A percentile compares a stretch with the other conserved stretches of the same genome.
phyloP scores from a whole-genome alignment of 2,888 invertebrate species.

The Ferrisia virgata region DNA sequence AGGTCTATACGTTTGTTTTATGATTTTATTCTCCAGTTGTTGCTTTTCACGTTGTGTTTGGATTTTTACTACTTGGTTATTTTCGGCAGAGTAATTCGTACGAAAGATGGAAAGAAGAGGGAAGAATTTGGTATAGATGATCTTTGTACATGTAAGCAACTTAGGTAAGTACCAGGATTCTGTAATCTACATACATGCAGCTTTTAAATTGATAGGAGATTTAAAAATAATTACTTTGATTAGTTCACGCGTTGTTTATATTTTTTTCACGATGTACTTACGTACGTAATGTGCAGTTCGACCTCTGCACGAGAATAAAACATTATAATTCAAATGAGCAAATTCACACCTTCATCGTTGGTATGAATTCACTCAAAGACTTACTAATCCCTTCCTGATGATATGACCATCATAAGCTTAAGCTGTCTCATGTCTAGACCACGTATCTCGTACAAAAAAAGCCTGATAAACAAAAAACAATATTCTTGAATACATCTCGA shows the following conservation, averaged over 20 bases:
- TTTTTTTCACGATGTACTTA: neutral
- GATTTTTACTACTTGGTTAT: neutral
- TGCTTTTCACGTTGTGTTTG: too few species aligned
- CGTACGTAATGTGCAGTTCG: neutral
- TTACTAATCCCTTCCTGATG: neutral
- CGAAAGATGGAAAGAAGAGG: neutral
- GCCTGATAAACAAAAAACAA: too few species aligned
- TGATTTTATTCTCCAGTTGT: neutral
- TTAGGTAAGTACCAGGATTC: too few species aligned
- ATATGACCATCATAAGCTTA: neutral
- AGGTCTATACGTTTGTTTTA: neutral
- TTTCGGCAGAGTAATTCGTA: neutral
- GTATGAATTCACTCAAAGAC: neutral
- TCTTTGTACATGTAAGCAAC: neutral
- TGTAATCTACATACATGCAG: neutral
- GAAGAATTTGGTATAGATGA: neutral
- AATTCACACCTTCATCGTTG: neutral
- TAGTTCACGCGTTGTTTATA: too few species aligned
- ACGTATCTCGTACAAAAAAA: too few species aligned
- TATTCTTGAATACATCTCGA: too few species aligned
- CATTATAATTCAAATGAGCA: neutral
- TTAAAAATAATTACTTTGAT: neutral
- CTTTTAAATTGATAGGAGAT: neutral
- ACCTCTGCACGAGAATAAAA: neutral
- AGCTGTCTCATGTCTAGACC: neutral